Evolutionary conservation across 1,140 invertebrate species (phyloP).

Genomic region (Drosophila albomicans): DNA sequence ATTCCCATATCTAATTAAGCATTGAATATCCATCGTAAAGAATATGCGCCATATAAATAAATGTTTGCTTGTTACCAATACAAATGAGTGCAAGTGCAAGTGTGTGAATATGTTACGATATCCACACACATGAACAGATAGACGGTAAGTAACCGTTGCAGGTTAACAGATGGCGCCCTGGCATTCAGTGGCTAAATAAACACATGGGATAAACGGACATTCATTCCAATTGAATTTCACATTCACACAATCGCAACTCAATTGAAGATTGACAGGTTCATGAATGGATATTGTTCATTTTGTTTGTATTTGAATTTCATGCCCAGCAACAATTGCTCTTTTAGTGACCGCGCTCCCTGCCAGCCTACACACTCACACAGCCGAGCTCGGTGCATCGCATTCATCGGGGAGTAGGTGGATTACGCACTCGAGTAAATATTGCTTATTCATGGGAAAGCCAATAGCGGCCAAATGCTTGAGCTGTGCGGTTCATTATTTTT

Average conservation of each 20-base stretch:
- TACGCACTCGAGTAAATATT: conserved; percentile 72
- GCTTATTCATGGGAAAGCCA: conserved; percentile 75
- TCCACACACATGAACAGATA: conserved; percentile 50
- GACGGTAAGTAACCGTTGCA: conserved; percentile 56
- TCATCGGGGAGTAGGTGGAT: conserved; percentile 50
- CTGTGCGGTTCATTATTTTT: conserved; percentile 73
- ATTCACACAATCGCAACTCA: conserved; percentile 71
- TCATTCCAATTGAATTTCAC: conserved; percentile 50
- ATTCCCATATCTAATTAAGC: neutral
- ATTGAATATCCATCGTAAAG: too few relatives aligned
- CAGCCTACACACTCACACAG: conserved; percentile 32
- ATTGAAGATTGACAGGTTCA: conserved; percentile 81
- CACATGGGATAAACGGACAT: conserved; percentile 61
- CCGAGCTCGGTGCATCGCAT: neutral
- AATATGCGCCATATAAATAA: neutral
- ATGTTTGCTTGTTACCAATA: neutral
- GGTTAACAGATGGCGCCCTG: conserved; percentile 76
- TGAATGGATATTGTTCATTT: conserved; percentile 77
- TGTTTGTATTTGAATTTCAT: conserved; percentile 83
- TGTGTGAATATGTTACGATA: neutral
- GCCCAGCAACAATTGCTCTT: conserved; percentile 77
- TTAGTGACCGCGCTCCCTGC: conserved; percentile 54
- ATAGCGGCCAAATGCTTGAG: conserved; percentile 50
- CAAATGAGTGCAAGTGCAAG: neutral
- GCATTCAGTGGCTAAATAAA: conserved; percentile 75